Percentiles rank a stretch among this genome's conserved stretches.
Evolutionary conservation across 37 sponge, comb jelly and placozoan species (phyloP).

Genomic region (Beroe ovata): DNA sequence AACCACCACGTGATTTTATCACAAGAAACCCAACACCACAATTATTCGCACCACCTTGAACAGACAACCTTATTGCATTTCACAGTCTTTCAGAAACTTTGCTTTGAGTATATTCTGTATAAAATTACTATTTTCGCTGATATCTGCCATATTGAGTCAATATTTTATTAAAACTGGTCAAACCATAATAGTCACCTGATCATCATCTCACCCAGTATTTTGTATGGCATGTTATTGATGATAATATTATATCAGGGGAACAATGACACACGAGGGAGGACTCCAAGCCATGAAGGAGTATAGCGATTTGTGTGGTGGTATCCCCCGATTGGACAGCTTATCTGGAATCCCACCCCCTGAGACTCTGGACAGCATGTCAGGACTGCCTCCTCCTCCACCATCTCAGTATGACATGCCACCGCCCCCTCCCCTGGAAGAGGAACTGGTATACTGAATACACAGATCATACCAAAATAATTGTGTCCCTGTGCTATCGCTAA

Average conservation of each 20-base stretch:
- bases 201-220: too few relatives aligned
- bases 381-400: conserved; percentile 4
- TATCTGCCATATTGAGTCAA: too few relatives aligned
- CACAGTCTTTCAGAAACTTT: neutral
- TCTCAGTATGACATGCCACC: neutral
- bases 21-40: neutral
- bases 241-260: too few relatives aligned
- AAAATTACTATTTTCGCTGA: too few relatives aligned
- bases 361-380: neutral
- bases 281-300: conserved; percentile 42
- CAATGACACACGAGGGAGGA: neutral
- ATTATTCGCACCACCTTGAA: neutral
- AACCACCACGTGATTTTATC: too few relatives aligned
- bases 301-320: neutral
- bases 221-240: too few relatives aligned
- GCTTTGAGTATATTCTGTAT: neutral
- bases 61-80: neutral
- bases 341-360: neutral
- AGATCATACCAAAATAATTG: neutral
- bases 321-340: neutral
- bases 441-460: neutral
- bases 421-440: neutral
- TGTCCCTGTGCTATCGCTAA: too few relatives aligned
- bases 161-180: too few relatives aligned
- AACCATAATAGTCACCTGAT: too few relatives aligned